Conservation (phyloP, 2,113 vertebrate genomes). For the Lamprologus sp. region DNA sequence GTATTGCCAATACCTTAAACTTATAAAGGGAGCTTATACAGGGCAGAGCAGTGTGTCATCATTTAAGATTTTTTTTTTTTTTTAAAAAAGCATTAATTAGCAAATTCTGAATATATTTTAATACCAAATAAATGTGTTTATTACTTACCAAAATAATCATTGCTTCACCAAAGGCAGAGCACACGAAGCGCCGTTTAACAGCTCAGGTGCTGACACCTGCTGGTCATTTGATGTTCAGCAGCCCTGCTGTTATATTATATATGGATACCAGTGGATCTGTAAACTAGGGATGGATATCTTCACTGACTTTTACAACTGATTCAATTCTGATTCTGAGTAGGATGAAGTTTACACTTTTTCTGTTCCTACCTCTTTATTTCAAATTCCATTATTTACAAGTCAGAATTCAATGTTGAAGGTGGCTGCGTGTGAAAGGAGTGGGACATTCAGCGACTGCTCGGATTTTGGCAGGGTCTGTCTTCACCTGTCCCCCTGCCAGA, state of each 20-base stretch:
- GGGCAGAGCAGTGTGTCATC: background rate
- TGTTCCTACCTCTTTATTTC: background rate
- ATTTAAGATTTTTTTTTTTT: background rate
- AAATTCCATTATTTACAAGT: background rate
- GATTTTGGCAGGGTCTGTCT: background rate
- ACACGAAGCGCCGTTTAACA: background rate
- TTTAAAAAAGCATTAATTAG: background rate
- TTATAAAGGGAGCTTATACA: background rate
- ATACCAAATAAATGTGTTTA: background rate
- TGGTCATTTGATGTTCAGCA: background rate
- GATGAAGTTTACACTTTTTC: background rate
- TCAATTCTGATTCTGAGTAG: background rate
- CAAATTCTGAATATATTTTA: background rate
- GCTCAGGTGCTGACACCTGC: background rate
- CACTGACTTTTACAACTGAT: background rate
- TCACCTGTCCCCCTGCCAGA: background rate
- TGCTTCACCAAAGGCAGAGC: background rate
- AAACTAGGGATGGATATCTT: background rate
- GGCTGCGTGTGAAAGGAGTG: background rate
- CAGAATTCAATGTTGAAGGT: background rate
- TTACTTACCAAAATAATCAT: background rate
- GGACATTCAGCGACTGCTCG: background rate
- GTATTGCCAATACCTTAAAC: accelerated
- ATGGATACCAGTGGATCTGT: background rate
- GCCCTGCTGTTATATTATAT: background rate